Evolutionary conservation across 2,888 invertebrate genomes (phyloP), one percentile per base, ranked within the genome.

Genomic region (Sussaba pulchella): DNA sequence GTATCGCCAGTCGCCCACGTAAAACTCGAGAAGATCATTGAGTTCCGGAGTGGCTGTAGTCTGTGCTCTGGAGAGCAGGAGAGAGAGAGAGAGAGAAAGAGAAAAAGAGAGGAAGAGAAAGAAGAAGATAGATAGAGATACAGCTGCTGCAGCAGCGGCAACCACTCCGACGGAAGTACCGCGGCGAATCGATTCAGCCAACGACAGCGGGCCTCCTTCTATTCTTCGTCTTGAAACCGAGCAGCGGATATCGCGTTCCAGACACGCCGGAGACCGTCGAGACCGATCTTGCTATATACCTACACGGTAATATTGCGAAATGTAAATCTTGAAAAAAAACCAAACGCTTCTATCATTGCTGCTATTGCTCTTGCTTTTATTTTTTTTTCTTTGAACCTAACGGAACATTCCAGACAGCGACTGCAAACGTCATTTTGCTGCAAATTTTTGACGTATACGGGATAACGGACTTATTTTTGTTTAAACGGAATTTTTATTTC

Each of bases 21-120:
- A 80, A 83, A 85, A 74, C 83, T 69, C 64, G 73, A 82, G 76
- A 39, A 73, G 83, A 85, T 83, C 74, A 75, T 82, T 75, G 84
- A 82, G 81, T 82, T 78, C 52, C 73, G 57, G 75, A 81, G 83
- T 47, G 74, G 45, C 63, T 76, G 78, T 31, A 50, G 31, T 54
- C 26, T n/a, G 9, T 14, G 12, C 26, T 66, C 47, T 14, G 36
- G 36, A 59, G 43, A 24, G 17, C 36, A n/a, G 19, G 24, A 41
- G 39, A 67, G 67, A 3, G 21, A 47, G 47, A 47, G 17, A 19
- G 9, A 47, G 19, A 19, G 47, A 47, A 10, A 19, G 14, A 1
- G n/a, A 45, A 17, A 12, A 36, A 50, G 54, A 14, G n/a, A n/a
- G n/a, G n/a, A n/a, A n/a, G n/a, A n/a, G n/a, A n/a, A n/a, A n/a